Percentiles rank a stretch among this genome's conserved stretches.
Evolutionary conservation across 2,888 invertebrate genomes (phyloP).

Genomic region (Chalcis sispes): DNA sequence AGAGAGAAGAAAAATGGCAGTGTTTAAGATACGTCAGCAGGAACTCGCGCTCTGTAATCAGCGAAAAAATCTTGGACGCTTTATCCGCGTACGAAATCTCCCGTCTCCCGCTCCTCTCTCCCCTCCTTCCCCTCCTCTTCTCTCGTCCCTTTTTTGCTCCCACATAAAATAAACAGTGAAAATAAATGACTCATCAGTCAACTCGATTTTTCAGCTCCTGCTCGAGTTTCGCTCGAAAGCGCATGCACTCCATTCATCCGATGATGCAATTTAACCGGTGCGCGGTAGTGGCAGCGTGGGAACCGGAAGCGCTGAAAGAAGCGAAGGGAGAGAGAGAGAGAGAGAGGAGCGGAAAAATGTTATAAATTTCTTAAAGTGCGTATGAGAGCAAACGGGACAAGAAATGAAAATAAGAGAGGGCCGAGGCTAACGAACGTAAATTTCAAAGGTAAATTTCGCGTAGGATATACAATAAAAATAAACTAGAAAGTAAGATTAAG

Average conservation of each 20-base stretch:
- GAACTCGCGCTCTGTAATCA: conserved; percentile 44
- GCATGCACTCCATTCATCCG: conserved; percentile 11
- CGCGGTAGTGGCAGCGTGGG: conserved; percentile 6
- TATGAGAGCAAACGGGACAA: too few species aligned
- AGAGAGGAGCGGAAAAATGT: too few species aligned
- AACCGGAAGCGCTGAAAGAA: not conserved
- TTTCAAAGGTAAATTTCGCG: conserved; percentile 5
- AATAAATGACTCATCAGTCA: conserved; percentile 53
- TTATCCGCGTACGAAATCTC: conserved; percentile 48
- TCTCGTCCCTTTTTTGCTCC: not conserved
- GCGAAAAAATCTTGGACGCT: conserved; percentile 48
- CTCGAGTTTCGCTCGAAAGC: conserved; percentile 12
- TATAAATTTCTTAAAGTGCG: conserved; percentile 43
- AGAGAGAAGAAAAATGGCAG: conserved; percentile 24
- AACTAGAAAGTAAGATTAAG: not conserved
- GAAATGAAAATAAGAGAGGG: conserved; percentile 10
- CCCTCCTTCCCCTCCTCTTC: not conserved
- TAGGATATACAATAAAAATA: not conserved
- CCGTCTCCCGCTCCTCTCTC: not conserved
- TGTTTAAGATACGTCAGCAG: conserved; percentile 43
- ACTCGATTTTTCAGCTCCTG: conserved; percentile 44
- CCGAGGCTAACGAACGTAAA: conserved; percentile 18
- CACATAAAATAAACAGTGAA: conserved; percentile 50
- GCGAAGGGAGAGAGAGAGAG: not conserved
- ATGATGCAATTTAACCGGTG: conserved; percentile 38